phyloP scores from a whole-genome alignment of 2,113 vertebrate genomes.

The Cyanistes caeruleus region DNA sequence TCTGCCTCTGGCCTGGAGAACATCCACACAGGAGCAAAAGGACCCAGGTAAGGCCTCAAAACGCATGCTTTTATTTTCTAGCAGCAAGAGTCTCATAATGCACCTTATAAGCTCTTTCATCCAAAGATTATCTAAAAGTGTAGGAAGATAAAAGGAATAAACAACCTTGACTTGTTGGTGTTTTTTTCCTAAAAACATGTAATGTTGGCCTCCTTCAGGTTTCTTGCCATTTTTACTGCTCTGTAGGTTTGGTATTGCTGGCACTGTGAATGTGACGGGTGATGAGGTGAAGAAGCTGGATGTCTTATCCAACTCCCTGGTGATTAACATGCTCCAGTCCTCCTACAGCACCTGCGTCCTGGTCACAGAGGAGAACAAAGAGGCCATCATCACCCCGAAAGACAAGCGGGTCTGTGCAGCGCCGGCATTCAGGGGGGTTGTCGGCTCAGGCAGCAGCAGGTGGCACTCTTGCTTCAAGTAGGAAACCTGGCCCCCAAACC shows the following conservation, averaged over 20 bases:
- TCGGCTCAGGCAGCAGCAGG: neutral
- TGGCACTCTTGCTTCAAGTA: neutral
- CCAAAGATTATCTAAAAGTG: neutral
- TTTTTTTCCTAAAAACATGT: neutral
- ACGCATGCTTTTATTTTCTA: neutral
- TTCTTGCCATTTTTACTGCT: neutral
- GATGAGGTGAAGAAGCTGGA: conserved; percentile 97
- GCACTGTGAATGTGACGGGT: conserved; percentile 90
- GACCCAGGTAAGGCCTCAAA: neutral
- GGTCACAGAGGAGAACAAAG: conserved; percentile 92
- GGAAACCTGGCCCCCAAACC: neutral
- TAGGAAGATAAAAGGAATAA: neutral
- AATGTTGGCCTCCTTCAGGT: neutral
- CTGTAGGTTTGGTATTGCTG: conserved; percentile 88
- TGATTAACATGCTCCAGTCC: conserved; percentile 93
- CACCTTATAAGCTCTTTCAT: neutral
- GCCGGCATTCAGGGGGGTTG: neutral
- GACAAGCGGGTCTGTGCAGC: conserved; percentile 83
- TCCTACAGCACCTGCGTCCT: conserved; percentile 91
- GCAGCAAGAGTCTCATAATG: neutral
- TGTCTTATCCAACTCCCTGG: conserved; percentile 88
- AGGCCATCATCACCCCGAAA: conserved; percentile 82
- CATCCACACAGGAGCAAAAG: neutral
- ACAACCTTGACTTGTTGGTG: accelerated
- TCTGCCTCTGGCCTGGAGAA: neutral